These are phyloP conservation scores for Mormyrus lacerda DNA, from an alignment of 2,113 vertebrate species.

Conservation along the genomic window DNA sequence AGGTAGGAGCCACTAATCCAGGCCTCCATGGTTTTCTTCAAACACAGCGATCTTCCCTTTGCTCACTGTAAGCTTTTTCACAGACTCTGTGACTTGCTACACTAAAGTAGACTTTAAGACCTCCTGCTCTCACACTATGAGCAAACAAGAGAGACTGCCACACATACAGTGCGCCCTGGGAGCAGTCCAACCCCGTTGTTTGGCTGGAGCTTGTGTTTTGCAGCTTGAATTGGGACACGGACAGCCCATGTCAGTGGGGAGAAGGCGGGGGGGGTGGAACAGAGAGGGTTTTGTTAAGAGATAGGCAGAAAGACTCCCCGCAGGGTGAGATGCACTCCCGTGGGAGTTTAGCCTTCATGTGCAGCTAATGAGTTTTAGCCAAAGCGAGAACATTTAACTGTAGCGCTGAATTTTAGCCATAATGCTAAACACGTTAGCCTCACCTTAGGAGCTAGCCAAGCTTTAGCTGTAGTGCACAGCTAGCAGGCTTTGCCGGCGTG, in stretches of 20 bases:
- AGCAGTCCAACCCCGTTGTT: background rate
- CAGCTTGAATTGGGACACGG: background rate
- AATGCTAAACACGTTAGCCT: background rate
- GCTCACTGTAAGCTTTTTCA: background rate
- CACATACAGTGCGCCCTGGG: background rate
- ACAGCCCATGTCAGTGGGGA: background rate
- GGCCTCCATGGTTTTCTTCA: background rate
- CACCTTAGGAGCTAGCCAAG: background rate
- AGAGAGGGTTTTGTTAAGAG: conserved; percentile 16
- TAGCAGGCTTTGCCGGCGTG: no score
- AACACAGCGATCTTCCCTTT: background rate
- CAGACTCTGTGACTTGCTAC: background rate
- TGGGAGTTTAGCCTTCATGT: background rate
- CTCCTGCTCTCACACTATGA: background rate
- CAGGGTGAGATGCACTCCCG: background rate
- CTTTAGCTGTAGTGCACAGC: background rate
- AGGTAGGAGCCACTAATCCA: background rate
- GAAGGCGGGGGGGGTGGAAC: background rate
- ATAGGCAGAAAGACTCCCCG: background rate
- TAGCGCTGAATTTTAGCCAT: background rate
- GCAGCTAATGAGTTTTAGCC: background rate
- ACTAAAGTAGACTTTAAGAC: background rate
- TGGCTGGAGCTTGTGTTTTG: background rate
- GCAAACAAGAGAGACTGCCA: background rate
- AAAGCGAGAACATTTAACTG: background rate